Evolutionary conservation across 2,888 invertebrate genomes (phyloP).

Genomic region (Nysson spinosus): DNA sequence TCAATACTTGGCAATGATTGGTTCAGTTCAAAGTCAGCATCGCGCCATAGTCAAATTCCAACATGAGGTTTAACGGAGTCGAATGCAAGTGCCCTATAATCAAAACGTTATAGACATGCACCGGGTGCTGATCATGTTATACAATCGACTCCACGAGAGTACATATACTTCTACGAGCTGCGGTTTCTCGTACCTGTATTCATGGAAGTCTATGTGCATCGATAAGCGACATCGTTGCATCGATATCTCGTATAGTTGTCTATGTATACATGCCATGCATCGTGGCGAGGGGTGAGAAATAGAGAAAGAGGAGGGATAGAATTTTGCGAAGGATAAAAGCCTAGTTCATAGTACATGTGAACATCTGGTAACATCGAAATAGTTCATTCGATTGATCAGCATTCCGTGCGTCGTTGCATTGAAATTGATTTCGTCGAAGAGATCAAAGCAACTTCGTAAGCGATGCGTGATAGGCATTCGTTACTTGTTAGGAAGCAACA

Average conservation of each 20-base stretch:
- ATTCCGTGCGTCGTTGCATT: constrained; percentile 37
- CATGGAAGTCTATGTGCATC: background rate
- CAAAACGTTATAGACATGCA: constrained; percentile 54
- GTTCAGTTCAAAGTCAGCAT: constrained; percentile 46
- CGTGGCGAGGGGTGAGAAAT: constrained; percentile 18
- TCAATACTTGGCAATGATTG: constrained; percentile 48
- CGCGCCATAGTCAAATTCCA: constrained; percentile 44
- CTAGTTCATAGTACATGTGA: constrained; percentile 41
- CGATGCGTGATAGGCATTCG: constrained; percentile 25
- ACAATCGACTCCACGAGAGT: constrained; percentile 46
- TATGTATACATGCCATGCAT: constrained; percentile 20
- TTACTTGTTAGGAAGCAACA: no score
- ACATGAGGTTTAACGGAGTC: constrained; percentile 51
- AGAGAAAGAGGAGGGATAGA: no score
- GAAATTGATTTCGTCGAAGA: constrained; percentile 31
- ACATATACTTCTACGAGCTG: constrained; percentile 40
- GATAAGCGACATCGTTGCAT: background rate
- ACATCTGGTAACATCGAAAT: constrained; percentile 34
- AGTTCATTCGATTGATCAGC: constrained; percentile 36
- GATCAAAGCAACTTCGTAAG: constrained; percentile 41
- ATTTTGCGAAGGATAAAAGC: constrained; percentile 46
- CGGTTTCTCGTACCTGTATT: constrained; percentile 28
- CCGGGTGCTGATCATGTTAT: constrained; percentile 56
- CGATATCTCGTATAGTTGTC: background rate
- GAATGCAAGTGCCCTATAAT: constrained; percentile 53